Percentiles rank a stretch among this genome's conserved stretches.
phyloP scores from a whole-genome alignment of 2,888 invertebrate species.

The Dysmachus trigonus region DNA sequence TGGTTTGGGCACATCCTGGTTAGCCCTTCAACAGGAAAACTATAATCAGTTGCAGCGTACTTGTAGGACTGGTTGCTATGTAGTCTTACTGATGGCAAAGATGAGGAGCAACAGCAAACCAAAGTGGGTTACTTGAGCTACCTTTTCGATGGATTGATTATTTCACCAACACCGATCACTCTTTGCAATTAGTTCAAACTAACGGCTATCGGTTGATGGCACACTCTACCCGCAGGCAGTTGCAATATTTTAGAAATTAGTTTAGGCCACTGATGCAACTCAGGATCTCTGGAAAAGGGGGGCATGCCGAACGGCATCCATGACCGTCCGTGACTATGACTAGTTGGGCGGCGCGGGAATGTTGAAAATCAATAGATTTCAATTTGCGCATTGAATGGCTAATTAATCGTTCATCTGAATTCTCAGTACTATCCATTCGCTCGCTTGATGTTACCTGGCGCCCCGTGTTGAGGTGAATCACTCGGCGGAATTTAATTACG shows the following conservation, averaged over 20 bases:
- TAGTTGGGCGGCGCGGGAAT: not conserved
- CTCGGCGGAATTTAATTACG: not conserved
- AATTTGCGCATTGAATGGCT: not conserved
- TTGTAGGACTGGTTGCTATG: not conserved
- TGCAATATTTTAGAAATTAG: not conserved
- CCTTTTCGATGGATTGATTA: not conserved
- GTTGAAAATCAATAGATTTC: not conserved
- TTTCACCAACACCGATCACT: not conserved
- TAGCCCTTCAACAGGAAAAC: not conserved
- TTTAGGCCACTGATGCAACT: not conserved
- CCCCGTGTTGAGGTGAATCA: not conserved
- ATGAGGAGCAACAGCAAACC: not conserved
- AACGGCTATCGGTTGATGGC: not conserved
- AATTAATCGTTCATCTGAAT: slow-evolving; percentile 12
- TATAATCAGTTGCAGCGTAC: not conserved
- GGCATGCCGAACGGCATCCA: not conserved
- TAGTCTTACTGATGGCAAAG: not conserved
- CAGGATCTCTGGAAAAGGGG: not conserved
- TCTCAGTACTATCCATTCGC: not conserved
- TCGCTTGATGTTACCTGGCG: not conserved
- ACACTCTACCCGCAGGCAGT: not conserved
- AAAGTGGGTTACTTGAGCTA: not conserved
- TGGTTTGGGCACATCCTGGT: not conserved
- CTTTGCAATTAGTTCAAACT: not conserved
- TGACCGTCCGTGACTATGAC: not conserved